Conservation (phyloP, 2,888 invertebrate genomes). For the Eledona agricola region DNA sequence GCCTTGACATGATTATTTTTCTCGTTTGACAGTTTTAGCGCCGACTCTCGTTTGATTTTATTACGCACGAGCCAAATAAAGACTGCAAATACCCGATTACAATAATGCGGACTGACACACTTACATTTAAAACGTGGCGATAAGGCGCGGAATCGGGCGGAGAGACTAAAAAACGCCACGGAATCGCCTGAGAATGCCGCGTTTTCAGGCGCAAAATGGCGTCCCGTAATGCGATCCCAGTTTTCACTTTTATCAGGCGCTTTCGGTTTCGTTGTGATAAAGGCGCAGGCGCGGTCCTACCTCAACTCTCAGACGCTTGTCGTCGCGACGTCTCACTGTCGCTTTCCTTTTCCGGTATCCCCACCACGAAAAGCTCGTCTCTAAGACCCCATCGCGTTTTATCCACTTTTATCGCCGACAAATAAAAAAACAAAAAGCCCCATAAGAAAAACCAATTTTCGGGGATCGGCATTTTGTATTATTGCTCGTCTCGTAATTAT, state of each 20-base stretch:
- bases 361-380: conserved; percentile 22
- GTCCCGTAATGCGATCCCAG: background rate
- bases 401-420: conserved; percentile 5
- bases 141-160: no score
- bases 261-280: conserved; percentile 22
- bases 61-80: conserved; percentile 34
- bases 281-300: conserved; percentile 53
- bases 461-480: no score
- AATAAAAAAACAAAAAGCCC: no score
- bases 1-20: conserved; percentile 51
- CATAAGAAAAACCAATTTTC: no score
- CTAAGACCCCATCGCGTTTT: conserved; percentile 10
- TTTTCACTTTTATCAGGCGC: conserved; percentile 15
- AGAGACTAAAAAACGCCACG: no score
- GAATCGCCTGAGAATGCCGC: no score
- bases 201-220: no score
- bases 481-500: no score
- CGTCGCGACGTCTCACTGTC: conserved; percentile 45
- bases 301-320: conserved; percentile 56
- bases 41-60: conserved; percentile 39
- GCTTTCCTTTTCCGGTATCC: conserved; percentile 51
- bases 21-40: conserved; percentile 40
- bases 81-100: conserved; percentile 20
- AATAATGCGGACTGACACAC: conserved; percentile 25
- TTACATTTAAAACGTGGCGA: conserved; percentile 11